phyloP scores from a whole-genome alignment of 53 echinoderm and acorn worm species.

The Zoroaster sp. region DNA sequence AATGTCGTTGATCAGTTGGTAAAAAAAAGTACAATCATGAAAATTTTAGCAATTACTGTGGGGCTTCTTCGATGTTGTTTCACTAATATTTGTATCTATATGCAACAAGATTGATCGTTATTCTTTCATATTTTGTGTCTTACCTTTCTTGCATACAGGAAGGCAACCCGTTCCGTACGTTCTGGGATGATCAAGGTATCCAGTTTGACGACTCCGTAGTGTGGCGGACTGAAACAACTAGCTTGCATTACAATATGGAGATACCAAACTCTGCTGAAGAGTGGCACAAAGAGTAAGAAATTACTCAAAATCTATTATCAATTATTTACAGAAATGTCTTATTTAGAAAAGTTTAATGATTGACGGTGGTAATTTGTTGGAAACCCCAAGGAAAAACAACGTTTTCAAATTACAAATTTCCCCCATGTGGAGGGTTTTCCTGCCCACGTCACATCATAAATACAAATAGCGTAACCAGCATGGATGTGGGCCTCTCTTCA shows the following conservation, averaged over 20 bases:
- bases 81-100: background rate
- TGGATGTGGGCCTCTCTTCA: too few relatives aligned
- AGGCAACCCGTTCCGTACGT: conserved; percentile 89
- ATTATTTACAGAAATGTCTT: too few relatives aligned
- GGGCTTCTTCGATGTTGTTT: background rate
- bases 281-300: conserved; percentile 61
- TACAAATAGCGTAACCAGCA: too few relatives aligned
- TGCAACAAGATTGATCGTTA: background rate
- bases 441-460: too few relatives aligned
- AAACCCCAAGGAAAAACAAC: too few relatives aligned
- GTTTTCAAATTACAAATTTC: too few relatives aligned
- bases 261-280: conserved; percentile 26
- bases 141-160: conserved; percentile 46
- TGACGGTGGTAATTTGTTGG: too few relatives aligned
- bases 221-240: conserved; percentile 64
- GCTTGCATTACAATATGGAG: conserved; percentile 85
- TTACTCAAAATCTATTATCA: too few relatives aligned
- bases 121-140: background rate
- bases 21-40: too few relatives aligned
- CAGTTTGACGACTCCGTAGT: conserved; percentile 78
- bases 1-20: too few relatives aligned
- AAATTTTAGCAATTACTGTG: background rate
- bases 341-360: too few relatives aligned
- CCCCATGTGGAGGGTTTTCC: too few relatives aligned
- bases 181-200: conserved; percentile 84